Evolutionary conservation across 1,140 invertebrate genomes (phyloP), one percentile per base, ranked within the genome.

Genomic region (Drosophila leontia): DNA sequence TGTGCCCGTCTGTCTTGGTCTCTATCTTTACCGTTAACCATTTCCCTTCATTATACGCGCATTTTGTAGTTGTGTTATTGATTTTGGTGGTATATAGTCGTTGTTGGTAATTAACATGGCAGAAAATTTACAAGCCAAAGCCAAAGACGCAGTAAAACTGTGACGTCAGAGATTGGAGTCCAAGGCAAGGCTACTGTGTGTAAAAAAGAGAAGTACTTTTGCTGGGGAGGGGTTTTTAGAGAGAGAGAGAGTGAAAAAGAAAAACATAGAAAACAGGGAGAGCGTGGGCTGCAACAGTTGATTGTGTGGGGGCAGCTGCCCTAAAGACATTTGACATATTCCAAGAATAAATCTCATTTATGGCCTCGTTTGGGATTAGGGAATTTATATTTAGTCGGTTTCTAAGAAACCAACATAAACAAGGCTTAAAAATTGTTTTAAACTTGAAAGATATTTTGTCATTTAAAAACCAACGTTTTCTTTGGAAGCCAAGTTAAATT

Each of bases 81-180:
- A 87, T 87, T 86, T 86, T 72, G 65, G 45, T 68, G 41, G 34
- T 59, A 15, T 42, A n/a, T 34, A 56, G 57, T 68, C 53, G 51
- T 42, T 51, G 63, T 45, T 41, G 61, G 68, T 75, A 87, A 87
- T 87, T 87, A 84, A 60, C 84, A 88, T 88, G 67, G 64, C 57
- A 78, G 35, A 69, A 23, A 70, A 61, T 65, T 74, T 77, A 64
- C 62, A 63, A 80, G 76, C 77, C 60, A 56, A 81, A 65, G 60
- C 50, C 51, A 75, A 87, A 77, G 76, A 67, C 84, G 80, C 57
- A 87, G 76, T 86, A 77, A 62, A 88, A 67, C 35, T 88, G 76
- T 87, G 84, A 86, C 83, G 83, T 87, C 76, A 87, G 42, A 58
- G 44, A 68, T 42, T 55, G 42, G 62, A 61, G 75, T 53, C 32